Percentiles rank a stretch among this genome's conserved stretches.
Conservation (phyloP, 2,113 vertebrate species). For the Catharus fuscescens region DNA sequence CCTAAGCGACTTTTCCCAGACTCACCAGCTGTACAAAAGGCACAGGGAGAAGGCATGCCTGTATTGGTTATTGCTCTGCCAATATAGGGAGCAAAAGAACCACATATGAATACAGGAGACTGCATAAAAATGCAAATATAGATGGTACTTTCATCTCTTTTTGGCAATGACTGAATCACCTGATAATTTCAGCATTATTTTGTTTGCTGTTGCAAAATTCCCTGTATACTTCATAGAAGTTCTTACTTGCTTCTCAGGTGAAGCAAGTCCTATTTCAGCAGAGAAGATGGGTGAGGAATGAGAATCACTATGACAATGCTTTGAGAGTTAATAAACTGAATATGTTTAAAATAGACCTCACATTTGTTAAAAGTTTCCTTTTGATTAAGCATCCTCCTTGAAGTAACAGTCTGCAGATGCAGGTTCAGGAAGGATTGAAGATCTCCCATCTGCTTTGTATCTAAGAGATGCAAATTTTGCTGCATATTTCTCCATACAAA, state of each 20-base stretch:
- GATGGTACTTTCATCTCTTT: not conserved
- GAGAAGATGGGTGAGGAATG: not conserved
- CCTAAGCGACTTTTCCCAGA: constrained; percentile 66
- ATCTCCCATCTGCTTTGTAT: not conserved
- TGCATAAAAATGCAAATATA: not conserved
- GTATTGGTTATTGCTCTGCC: not conserved
- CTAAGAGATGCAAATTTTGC: not conserved
- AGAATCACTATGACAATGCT: not conserved
- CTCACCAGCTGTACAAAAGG: not conserved
- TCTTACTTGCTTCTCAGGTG: not conserved
- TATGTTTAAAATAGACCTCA: not conserved
- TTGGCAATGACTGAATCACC: not conserved
- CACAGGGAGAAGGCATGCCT: not conserved
- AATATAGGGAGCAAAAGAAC: not conserved
- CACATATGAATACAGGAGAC: not conserved
- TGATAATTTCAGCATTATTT: not conserved
- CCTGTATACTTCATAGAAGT: not conserved
- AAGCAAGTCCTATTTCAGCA: not conserved
- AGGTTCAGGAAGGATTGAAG: not conserved
- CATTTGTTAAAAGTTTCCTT: not conserved
- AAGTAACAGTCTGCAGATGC: not conserved
- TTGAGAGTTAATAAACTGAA: not conserved
- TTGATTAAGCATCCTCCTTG: constrained; percentile 9
- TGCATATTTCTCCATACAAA: not conserved
- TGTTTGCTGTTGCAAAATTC: not conserved